Conservation (phyloP, 2,888 invertebrate species). For the Dione vanillae region DNA sequence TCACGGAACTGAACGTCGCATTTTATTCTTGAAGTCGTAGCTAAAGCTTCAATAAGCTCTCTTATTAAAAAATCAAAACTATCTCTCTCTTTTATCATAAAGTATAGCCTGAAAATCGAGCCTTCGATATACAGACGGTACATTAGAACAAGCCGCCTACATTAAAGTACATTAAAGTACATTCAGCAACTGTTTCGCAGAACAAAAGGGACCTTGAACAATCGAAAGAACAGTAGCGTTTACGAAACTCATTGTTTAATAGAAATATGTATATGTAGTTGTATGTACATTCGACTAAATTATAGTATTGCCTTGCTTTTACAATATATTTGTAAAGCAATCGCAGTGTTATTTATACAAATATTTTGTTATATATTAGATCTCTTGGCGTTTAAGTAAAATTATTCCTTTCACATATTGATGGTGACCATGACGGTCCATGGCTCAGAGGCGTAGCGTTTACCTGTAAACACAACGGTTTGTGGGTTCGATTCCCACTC, state of each 20-base stretch:
- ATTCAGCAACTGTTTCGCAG: neutral
- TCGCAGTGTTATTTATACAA: neutral
- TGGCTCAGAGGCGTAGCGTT: too few relatives aligned
- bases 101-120: neutral
- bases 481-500: too few relatives aligned
- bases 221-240: constrained; percentile 22
- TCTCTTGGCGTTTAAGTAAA: too few relatives aligned
- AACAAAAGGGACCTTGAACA: constrained; percentile 33
- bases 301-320: neutral
- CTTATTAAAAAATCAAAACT: too few relatives aligned
- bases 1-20: too few relatives aligned
- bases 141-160: neutral
- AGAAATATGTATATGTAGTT: neutral
- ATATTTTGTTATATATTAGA: neutral
- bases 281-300: neutral
- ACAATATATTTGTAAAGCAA: neutral
- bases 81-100: neutral
- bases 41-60: too few relatives aligned
- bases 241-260: constrained; percentile 29
- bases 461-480: too few relatives aligned
- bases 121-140: neutral
- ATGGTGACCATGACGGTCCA: too few relatives aligned
- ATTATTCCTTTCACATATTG: too few relatives aligned
- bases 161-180: neutral
- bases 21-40: too few relatives aligned